Evolutionary conservation across 2,797 vertebrate species (phyloP).

Genomic region (Rachycentron canadum): DNA sequence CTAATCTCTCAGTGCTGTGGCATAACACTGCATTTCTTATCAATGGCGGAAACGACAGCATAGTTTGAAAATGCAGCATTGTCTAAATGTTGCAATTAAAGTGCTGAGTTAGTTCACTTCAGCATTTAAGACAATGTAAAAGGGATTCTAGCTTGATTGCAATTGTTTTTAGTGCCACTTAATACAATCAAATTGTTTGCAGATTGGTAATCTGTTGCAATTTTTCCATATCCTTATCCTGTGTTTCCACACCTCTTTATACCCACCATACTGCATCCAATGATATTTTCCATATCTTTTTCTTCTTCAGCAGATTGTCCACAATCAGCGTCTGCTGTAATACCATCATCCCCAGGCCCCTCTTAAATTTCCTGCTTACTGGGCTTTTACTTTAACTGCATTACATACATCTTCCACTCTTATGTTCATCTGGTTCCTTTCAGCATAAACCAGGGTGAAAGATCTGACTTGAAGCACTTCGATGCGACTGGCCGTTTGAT

Average conservation of each 20-base stretch:
- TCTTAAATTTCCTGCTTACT: constrained; percentile 84
- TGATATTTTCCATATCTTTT: constrained; percentile 79
- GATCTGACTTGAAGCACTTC: constrained; percentile 43
- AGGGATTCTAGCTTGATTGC: constrained; percentile 56
- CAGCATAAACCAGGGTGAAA: constrained; percentile 70
- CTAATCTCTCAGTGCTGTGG: constrained; percentile 69
- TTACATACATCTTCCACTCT: constrained; percentile 80
- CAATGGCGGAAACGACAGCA: constrained; percentile 72
- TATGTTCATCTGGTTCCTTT: constrained; percentile 79
- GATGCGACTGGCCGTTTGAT: constrained; percentile 55
- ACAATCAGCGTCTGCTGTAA: constrained; percentile 79
- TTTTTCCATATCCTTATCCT: constrained; percentile 2
- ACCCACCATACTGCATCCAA: constrained; percentile 59
- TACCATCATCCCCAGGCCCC: constrained; percentile 79
- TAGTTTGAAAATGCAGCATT: constrained; percentile 61
- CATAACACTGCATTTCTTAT: constrained; percentile 73
- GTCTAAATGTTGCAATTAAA: constrained; percentile 56
- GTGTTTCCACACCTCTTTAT: constrained; percentile 34
- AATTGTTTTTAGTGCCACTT: constrained; percentile 32
- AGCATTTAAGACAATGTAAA: constrained; percentile 62
- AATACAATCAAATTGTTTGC: constrained; percentile 20
- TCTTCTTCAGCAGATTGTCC: constrained; percentile 77
- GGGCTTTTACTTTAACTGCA: constrained; percentile 84
- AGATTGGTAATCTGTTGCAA: constrained; percentile 25
- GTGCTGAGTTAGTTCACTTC: constrained; percentile 19